Conservation (phyloP, 2,113 vertebrate species). For the Ictidomys tridecemlineatus region DNA sequence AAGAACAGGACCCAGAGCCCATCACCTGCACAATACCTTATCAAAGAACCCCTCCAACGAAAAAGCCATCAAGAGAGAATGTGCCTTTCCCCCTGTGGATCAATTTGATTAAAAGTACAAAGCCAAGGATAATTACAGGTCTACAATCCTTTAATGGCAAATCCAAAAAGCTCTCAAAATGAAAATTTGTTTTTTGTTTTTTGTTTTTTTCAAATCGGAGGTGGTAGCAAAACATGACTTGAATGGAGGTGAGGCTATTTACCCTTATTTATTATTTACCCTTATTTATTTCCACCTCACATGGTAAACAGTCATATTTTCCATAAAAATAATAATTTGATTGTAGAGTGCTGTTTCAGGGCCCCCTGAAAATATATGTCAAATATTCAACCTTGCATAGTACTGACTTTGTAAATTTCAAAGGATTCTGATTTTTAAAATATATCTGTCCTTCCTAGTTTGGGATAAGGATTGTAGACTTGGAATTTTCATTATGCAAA, state of each 20-base stretch:
- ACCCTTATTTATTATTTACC: constrained; percentile 32
- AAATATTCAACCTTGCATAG: background rate
- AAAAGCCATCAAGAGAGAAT: background rate
- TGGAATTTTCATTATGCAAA: constrained; percentile 59
- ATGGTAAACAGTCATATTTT: background rate
- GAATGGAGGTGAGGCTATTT: constrained; percentile 6
- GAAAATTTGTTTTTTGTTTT: too few species aligned
- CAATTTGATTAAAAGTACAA: constrained; percentile 67
- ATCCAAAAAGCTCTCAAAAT: constrained; percentile 35
- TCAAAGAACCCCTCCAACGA: constrained; percentile 33
- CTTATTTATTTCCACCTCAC: background rate
- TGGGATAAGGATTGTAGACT: constrained; percentile 44
- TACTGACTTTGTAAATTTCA: background rate
- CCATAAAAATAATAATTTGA: constrained; percentile 57
- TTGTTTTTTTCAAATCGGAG: background rate
- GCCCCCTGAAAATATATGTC: background rate
- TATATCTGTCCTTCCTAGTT: background rate
- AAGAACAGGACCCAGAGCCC: background rate
- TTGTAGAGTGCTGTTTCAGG: background rate
- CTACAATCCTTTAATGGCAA: constrained; percentile 36
- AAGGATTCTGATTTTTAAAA: constrained; percentile 60
- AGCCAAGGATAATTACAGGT: constrained; percentile 47
- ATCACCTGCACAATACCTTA: constrained; percentile 39
- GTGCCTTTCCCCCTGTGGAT: background rate
- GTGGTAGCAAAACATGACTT: constrained; percentile 38